Percentiles rank a stretch among this genome's conserved stretches.
Conservation (phyloP, 2,797 vertebrate genomes). For the Microctenopoma lineatum region DNA sequence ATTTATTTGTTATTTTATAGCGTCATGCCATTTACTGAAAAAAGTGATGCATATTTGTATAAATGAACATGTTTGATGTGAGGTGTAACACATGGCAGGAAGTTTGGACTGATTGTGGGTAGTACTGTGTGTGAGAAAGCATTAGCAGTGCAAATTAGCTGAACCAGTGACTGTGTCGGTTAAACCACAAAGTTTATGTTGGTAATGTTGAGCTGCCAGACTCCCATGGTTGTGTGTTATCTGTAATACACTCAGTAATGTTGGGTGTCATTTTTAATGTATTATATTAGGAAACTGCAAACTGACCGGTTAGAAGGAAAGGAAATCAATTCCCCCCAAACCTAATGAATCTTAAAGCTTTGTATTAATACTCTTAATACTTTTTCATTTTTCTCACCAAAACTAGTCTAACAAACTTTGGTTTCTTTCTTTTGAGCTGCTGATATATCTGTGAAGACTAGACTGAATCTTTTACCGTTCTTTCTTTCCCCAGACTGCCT, state of each 20-base stretch:
- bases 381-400: no score
- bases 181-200: background rate
- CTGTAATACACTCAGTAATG: background rate
- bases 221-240: background rate
- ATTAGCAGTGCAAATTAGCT: background rate
- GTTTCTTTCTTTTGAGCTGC: background rate
- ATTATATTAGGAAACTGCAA: background rate
- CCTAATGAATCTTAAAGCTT: no score
- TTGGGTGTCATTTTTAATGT: no score
- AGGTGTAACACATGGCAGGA: background rate
- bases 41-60: background rate
- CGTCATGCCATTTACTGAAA: background rate
- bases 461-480: background rate
- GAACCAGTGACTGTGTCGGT: background rate
- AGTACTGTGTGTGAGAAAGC: background rate
- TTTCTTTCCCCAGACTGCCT: constrained; percentile 88
- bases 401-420: no score
- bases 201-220: background rate
- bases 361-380: no score
- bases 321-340: background rate
- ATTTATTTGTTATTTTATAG: background rate
- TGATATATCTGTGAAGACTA: background rate
- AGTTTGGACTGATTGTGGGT: constrained; percentile 4
- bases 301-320: background rate
- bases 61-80: background rate